A percentile compares a stretch with the other conserved stretches of the same genome.
Evolutionary conservation across 1,140 invertebrate species (phyloP).

Genomic region (Mylabris phalerata): DNA sequence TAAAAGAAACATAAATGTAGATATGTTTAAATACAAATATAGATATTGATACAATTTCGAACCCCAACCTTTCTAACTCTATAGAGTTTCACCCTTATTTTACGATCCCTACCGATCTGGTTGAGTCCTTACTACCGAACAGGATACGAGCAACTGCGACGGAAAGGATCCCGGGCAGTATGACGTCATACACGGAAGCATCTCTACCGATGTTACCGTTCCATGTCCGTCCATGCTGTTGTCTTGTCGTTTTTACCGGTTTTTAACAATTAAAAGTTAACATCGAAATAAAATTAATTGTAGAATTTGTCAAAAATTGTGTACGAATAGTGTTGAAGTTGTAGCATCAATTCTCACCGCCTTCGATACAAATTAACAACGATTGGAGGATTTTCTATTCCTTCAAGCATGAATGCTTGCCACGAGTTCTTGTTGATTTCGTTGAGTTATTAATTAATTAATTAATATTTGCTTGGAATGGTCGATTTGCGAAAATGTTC

Average conservation of each 20-base stretch:
- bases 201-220: slow-evolving; percentile 22
- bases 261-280: background rate
- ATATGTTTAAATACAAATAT: background rate
- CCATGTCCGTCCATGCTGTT: slow-evolving; percentile 25
- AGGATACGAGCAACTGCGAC: slow-evolving; percentile 22
- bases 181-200: slow-evolving; percentile 38
- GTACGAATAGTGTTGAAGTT: too few species aligned
- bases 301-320: background rate
- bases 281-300: background rate
- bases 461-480: background rate
- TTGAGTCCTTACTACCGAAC: slow-evolving; percentile 16
- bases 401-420: too few species aligned
- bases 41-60: background rate
- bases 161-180: slow-evolving; percentile 38
- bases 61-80: slow-evolving; percentile 4
- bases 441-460: background rate
- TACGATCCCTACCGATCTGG: slow-evolving; percentile 5
- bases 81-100: slow-evolving; percentile 7
- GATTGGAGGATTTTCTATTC: background rate
- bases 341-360: too few species aligned
- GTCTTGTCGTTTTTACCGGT: background rate
- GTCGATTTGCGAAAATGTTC: slow-evolving; percentile 25
- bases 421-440: background rate
- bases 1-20: too few species aligned
- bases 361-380: background rate